Evolutionary conservation across 2,797 vertebrate species (phyloP).

Genomic region (Botia almorhae): DNA sequence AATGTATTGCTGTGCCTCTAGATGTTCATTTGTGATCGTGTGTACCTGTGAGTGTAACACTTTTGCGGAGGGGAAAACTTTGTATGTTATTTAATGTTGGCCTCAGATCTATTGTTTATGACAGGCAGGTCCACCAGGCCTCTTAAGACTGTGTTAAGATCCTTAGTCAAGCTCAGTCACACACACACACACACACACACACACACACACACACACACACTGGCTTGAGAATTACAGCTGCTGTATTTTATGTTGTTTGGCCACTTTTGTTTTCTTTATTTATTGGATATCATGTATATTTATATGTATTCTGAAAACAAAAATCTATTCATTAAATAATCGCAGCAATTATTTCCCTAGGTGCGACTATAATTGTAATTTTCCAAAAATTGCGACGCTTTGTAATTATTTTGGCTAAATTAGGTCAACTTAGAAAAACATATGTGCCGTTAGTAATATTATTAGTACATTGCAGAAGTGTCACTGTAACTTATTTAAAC

Average conservation of each 20-base stretch:
- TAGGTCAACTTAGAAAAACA: too few species aligned
- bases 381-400: background rate
- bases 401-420: background rate
- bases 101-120: slow-evolving; percentile 60
- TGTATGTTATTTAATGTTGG: slow-evolving; percentile 63
- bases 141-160: slow-evolving; percentile 71
- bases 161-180: slow-evolving; percentile 72
- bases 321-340: background rate
- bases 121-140: slow-evolving; percentile 73
- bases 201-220: slow-evolving; percentile 68
- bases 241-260: slow-evolving; percentile 73
- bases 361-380: background rate
- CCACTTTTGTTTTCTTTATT: slow-evolving; percentile 71
- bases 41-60: slow-evolving; percentile 21
- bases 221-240: slow-evolving; percentile 74
- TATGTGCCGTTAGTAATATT: background rate
- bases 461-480: background rate
- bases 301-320: background rate
- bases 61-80: background rate
- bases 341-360: background rate
- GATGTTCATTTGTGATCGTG: background rate
- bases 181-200: slow-evolving; percentile 45
- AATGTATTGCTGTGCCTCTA: background rate
- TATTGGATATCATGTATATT: slow-evolving; percentile 41
- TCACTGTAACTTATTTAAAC: background rate